Percentiles rank a stretch among this genome's conserved stretches.
phyloP scores from a whole-genome alignment of 2,888 invertebrate genomes.

The Priocnemis perturbator region DNA sequence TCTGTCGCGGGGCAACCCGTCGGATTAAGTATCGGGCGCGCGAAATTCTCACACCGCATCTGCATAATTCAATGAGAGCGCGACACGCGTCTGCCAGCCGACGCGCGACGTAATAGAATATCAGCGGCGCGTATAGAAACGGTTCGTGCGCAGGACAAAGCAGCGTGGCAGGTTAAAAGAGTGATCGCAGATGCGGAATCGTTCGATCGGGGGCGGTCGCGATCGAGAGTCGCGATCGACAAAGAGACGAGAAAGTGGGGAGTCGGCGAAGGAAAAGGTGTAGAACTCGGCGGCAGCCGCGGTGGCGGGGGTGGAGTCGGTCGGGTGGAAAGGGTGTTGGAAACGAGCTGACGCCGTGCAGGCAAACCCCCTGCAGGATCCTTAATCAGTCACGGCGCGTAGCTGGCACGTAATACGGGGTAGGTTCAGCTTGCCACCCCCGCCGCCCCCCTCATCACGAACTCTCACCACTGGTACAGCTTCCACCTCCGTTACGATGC shows the following conservation, averaged over 20 bases:
- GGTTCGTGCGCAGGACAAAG: too few species aligned
- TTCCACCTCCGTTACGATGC: slow-evolving; percentile 12
- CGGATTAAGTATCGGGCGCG: slow-evolving; percentile 5
- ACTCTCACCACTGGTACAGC: slow-evolving; percentile 17
- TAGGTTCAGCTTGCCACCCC: slow-evolving; percentile 32
- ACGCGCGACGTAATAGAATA: too few species aligned
- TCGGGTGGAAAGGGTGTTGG: slow-evolving; percentile 7
- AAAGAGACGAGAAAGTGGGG: neutral
- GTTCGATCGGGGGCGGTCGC: too few species aligned
- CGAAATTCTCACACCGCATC: slow-evolving; percentile 28
- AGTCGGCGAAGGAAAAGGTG: slow-evolving; percentile 19
- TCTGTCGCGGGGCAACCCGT: neutral
- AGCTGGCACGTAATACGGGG: slow-evolving; percentile 49
- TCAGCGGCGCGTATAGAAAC: too few species aligned
- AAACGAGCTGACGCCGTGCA: slow-evolving; percentile 44
- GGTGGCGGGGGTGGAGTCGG: slow-evolving; percentile 21
- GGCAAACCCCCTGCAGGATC: slow-evolving; percentile 43
- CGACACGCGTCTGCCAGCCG: neutral
- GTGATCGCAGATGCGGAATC: too few species aligned
- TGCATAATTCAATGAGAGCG: slow-evolving; percentile 27
- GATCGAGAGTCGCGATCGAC: neutral
- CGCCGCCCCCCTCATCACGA: slow-evolving; percentile 3
- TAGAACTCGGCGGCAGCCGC: slow-evolving; percentile 21
- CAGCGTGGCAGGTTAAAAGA: too few species aligned
- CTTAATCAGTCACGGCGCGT: slow-evolving; percentile 51